Evolutionary conservation across 2,797 vertebrate species (phyloP).

Genomic region (Protonibea diacanthus): DNA sequence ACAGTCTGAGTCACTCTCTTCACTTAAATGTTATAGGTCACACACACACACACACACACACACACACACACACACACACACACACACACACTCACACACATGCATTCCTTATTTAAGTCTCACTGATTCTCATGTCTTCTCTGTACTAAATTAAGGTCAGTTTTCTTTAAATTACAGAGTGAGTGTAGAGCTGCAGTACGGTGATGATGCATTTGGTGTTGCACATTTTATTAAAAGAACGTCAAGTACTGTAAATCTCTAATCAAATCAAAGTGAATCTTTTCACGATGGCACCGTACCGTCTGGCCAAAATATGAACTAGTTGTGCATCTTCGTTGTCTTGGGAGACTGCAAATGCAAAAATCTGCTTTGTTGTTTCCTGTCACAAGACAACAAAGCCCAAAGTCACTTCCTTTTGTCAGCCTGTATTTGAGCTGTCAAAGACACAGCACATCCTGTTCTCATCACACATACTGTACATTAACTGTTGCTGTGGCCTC

Average conservation of each 20-base stretch:
- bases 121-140: constrained; percentile 12
- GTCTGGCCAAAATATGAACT: neutral
- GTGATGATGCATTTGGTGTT: neutral
- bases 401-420: constrained; percentile 19
- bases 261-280: neutral
- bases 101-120: constrained; percentile 2
- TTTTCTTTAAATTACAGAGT: neutral
- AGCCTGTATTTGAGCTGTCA: constrained; percentile 40
- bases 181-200: neutral
- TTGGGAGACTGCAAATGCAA: constrained; percentile 5
- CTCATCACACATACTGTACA: constrained; percentile 15
- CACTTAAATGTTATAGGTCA: constrained; percentile 46
- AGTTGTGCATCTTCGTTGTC: neutral
- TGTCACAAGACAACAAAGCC: constrained; percentile 26
- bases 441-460: constrained; percentile 30
- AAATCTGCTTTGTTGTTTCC: constrained; percentile 20
- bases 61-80: neutral
- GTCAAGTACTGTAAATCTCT: neutral
- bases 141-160: neutral
- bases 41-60: neutral
- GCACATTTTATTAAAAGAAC: neutral
- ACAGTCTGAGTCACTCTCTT: constrained; percentile 54
- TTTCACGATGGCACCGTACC: neutral
- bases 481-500: neutral
- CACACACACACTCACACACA: constrained; percentile 3